Percentiles rank a stretch among this genome's conserved stretches.
Conservation (phyloP, 2,113 vertebrate species). For the Orcinus orca region DNA sequence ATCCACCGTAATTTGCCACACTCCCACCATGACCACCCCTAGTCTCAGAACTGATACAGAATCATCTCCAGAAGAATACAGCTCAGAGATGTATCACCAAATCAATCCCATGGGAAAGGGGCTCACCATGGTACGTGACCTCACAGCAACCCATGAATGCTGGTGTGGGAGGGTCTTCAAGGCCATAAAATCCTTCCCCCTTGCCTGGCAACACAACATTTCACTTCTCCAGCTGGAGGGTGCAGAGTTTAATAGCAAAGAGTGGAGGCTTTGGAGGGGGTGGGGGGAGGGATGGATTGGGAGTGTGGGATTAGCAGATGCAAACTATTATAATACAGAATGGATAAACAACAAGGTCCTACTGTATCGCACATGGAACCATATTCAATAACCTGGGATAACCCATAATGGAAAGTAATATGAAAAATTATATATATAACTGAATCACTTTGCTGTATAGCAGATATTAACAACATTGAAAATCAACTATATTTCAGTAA, state of each 20-base stretch:
- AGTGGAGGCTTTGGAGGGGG: neutral
- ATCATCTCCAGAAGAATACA: neutral
- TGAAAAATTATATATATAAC: too few relatives aligned
- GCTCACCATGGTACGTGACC: neutral
- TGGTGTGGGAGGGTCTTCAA: neutral
- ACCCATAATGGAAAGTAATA: too few relatives aligned
- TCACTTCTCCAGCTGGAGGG: neutral
- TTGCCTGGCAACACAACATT: neutral
- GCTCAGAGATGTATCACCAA: neutral
- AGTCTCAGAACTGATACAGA: neutral
- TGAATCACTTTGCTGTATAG: too few relatives aligned
- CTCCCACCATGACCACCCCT: neutral
- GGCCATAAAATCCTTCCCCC: neutral
- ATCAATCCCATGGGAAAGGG: neutral
- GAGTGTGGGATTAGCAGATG: too few relatives aligned
- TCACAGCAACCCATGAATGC: neutral
- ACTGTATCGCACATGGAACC: too few relatives aligned
- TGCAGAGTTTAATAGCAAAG: neutral
- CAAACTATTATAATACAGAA: too few relatives aligned
- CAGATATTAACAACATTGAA: too few relatives aligned
- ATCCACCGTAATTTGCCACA: neutral
- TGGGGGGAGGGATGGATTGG: too few relatives aligned
- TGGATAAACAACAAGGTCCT: too few relatives aligned
- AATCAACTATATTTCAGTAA: too few relatives aligned
- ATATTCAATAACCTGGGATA: too few relatives aligned